Percentiles rank a stretch among this genome's conserved stretches.
These are phyloP conservation scores for Halcyon badia DNA, from an alignment of 2,797 vertebrate species.

Conservation along the genomic window DNA sequence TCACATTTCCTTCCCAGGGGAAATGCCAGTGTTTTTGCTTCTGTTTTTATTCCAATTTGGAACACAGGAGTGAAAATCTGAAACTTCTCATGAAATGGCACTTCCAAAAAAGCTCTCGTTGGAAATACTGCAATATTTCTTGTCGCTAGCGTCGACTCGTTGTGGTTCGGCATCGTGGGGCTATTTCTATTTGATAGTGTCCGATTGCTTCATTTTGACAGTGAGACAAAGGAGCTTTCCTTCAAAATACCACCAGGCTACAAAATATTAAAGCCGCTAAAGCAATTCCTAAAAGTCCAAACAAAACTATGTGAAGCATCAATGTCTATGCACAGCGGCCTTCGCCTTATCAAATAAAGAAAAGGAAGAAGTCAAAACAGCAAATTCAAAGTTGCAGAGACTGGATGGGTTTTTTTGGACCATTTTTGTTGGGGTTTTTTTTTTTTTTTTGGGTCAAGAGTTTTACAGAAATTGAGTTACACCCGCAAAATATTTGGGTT, in stretches of 20 bases:
- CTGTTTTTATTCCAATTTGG: not conserved
- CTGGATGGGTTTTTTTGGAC: not conserved
- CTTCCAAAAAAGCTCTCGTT: not conserved
- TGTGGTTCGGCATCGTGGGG: fast-evolving
- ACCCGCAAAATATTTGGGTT: constrained; percentile 2
- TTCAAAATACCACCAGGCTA: not conserved
- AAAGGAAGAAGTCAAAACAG: not conserved
- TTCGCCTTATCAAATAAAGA: not conserved
- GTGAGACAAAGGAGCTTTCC: fast-evolving
- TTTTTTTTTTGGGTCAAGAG: not conserved
- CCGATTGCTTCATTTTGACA: not conserved
- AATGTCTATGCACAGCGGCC: too few species aligned
- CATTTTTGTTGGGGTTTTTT: not conserved
- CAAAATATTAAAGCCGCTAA: not conserved
- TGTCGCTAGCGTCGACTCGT: fast-evolving
- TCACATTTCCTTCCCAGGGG: constrained; percentile 18
- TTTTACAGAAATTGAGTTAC: not conserved
- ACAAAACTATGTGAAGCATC: too few species aligned
- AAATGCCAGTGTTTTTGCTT: not conserved
- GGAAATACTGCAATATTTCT: not conserved
- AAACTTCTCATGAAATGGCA: not conserved
- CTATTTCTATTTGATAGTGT: not conserved
- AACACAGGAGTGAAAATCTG: not conserved
- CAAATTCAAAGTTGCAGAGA: not conserved
- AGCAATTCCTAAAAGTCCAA: not conserved